Evolutionary conservation across 2,797 vertebrate genomes (phyloP), one percentile per base, ranked within the genome.

Genomic region (Chloroceryle inda): DNA sequence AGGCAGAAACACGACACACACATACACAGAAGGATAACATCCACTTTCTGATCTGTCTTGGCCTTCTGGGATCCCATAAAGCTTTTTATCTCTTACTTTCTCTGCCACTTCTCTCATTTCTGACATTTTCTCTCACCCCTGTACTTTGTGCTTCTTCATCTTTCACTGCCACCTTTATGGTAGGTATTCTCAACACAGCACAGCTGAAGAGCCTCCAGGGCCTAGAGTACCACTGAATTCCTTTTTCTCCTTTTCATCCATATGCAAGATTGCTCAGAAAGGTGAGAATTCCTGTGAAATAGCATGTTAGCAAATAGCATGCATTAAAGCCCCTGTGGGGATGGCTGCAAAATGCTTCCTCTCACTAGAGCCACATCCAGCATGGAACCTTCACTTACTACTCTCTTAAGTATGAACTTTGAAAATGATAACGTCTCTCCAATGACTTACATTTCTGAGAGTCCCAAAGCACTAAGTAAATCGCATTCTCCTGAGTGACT

Each of bases 211-310:
- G 68, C 75, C 81, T 89, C 75, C 78, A 52, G 66, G 76, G 44
- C 50, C 59, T 58, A 26, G 11, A 75, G 37, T 64, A 61, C 52
- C 42, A 61, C 76, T 35, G 22, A 73, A 38, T 31, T 81, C 47
- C 33, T 64, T 79, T 76, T 75, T 16, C 55, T 91, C 63, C 49
- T 13, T 91, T 88, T 84, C 11, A 44, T 40, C 83, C 1, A 0
- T 23, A n/a, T 7, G n/a, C 35, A 42, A 87, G 83, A 85, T 89
- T 88, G 77, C 74, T 95, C 88, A 92, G 89, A 93, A 93, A 94
- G 80, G 88, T 93, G 93, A 96, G 94, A 84, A 92, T 74, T 74
- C 80, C 91, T 79, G 77, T 7, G 59, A 89, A 96, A 88, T n/a
- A 56, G 71, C 67, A 80, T 4, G n/a, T 74, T 87, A 92, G 80